Conservation (phyloP, 2,797 vertebrate genomes). For the Melanotaenia maccullochi region DNA sequence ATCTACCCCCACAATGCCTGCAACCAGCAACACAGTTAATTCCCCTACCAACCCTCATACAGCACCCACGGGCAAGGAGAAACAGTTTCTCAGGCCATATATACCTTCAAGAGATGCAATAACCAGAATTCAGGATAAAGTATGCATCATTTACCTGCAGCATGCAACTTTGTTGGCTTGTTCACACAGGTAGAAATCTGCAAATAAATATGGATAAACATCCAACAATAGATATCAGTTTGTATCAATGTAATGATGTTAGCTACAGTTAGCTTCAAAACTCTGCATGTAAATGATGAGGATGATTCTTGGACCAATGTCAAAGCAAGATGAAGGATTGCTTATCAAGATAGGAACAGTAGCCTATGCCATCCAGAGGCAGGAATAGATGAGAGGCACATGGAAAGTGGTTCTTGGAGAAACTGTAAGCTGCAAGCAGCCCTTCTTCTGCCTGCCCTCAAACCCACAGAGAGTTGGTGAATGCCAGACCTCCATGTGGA, state of each 20-base stretch:
- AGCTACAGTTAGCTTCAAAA: conserved; percentile 11
- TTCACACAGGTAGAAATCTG: neutral
- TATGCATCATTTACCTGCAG: neutral
- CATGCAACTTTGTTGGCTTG: neutral
- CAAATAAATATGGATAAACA: neutral
- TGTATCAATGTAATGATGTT: conserved; percentile 18
- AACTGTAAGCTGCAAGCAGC: conserved; percentile 75
- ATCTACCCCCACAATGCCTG: conserved; percentile 59
- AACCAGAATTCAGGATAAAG: conserved; percentile 27
- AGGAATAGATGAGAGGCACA: conserved; percentile 69
- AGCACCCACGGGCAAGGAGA: conserved; percentile 54
- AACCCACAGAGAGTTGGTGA: conserved; percentile 77
- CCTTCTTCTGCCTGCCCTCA: conserved; percentile 68
- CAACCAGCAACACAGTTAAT: conserved; percentile 54
- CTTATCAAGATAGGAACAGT: conserved; percentile 67
- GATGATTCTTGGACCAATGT: conserved; percentile 39
- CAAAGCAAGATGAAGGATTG: conserved; percentile 58
- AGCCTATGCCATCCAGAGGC: conserved; percentile 65
- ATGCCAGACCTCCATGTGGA: conserved; percentile 83
- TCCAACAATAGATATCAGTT: conserved; percentile 1
- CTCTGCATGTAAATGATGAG: conserved; percentile 29
- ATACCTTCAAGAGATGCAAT: conserved; percentile 24
- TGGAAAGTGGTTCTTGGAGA: conserved; percentile 68
- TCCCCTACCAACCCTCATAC: conserved; percentile 36
- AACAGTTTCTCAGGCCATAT: conserved; percentile 57